These are phyloP conservation scores for Gobio gobio DNA, from an alignment of 2,113 vertebrate species.

Conservation along the genomic window DNA sequence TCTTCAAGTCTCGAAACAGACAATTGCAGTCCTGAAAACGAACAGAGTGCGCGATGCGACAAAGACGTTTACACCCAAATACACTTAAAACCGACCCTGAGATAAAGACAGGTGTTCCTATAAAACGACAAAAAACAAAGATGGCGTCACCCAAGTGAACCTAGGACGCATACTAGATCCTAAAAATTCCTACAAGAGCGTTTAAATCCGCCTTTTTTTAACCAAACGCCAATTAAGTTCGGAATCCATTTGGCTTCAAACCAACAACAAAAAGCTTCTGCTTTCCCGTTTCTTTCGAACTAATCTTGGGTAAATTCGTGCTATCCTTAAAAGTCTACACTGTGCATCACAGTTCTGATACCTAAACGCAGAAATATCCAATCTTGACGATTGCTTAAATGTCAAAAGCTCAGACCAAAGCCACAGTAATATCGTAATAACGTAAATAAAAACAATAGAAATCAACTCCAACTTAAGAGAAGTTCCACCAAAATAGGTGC, in stretches of 20 bases:
- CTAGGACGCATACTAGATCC: neutral
- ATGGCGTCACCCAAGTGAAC: neutral
- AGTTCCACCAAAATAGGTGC: slow-evolving; percentile 48
- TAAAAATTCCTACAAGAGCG: neutral
- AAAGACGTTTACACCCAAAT: slow-evolving; percentile 22
- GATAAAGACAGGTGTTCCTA: slow-evolving; percentile 37
- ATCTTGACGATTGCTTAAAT: slow-evolving; percentile 43
- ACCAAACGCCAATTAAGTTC: neutral
- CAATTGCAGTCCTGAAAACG: slow-evolving; percentile 6
- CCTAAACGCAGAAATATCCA: slow-evolving; percentile 22
- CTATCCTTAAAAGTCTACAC: slow-evolving; percentile 5
- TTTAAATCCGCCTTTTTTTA: neutral
- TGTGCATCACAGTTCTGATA: slow-evolving; percentile 25
- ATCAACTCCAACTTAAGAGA: slow-evolving; percentile 26
- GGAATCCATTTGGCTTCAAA: neutral
- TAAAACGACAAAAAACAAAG: neutral
- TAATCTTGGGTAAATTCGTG: neutral
- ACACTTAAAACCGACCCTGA: slow-evolving; percentile 38
- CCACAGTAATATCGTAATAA: slow-evolving; percentile 29
- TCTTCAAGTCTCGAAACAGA: slow-evolving; percentile 9
- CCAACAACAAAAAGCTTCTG: slow-evolving; percentile 17
- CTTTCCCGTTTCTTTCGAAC: neutral
- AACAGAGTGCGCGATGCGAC: neutral
- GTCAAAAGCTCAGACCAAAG: slow-evolving; percentile 40
- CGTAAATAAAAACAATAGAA: slow-evolving; percentile 11